Percentiles rank a stretch among this genome's conserved stretches.
Evolutionary conservation across 2,888 invertebrate species (phyloP).

Genomic region (Chydorus sphaericus): DNA sequence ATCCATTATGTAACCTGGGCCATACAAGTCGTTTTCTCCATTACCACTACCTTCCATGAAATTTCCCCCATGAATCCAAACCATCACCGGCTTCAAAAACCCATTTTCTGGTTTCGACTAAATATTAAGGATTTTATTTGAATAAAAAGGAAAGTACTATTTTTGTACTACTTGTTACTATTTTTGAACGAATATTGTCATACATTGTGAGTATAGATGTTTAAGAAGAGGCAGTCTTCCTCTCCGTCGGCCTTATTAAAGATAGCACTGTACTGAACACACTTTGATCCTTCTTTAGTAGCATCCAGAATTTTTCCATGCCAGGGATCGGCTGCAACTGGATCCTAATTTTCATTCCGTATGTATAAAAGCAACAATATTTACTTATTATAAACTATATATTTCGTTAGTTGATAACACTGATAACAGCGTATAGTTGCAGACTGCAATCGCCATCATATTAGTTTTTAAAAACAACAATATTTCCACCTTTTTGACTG

Average conservation of each 20-base stretch:
- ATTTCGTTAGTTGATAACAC: too few species aligned
- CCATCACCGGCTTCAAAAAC: conserved; percentile 20
- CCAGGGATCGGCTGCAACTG: background rate
- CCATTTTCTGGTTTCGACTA: too few species aligned
- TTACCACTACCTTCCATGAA: conserved; percentile 11
- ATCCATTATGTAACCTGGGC: conserved; percentile 15
- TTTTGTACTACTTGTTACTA: too few species aligned
- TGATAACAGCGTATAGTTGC: too few species aligned
- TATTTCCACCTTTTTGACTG: too few species aligned
- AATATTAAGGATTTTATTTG: background rate
- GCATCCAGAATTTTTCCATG: background rate
- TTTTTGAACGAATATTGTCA: too few species aligned
- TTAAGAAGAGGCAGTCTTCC: conserved; percentile 12
- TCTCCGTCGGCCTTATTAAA: background rate
- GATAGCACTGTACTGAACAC: background rate
- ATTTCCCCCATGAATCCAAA: conserved; percentile 20
- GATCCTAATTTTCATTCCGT: background rate
- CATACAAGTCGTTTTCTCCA: conserved; percentile 8
- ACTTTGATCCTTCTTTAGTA: background rate
- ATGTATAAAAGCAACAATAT: too few species aligned
- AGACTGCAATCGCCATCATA: too few species aligned
- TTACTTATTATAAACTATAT: too few species aligned
- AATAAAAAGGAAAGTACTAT: background rate
- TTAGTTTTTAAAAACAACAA: too few species aligned
- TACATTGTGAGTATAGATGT: conserved; percentile 13